Percentiles rank a stretch among this genome's conserved stretches.
Evolutionary conservation across 2,888 invertebrate species (phyloP).

Genomic region (Dicranocentrus wangi): DNA sequence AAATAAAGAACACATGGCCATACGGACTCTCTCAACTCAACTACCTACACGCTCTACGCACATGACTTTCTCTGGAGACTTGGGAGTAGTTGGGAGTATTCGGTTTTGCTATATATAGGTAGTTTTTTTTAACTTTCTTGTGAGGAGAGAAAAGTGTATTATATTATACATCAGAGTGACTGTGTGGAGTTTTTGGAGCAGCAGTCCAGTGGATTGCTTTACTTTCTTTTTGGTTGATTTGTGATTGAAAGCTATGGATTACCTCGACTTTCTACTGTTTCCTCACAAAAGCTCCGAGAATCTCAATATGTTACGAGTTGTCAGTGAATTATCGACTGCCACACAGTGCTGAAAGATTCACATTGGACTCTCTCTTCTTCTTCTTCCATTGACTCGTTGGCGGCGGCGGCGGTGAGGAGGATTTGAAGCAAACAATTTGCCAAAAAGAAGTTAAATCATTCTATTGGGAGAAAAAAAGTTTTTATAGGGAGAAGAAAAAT

Average conservation of each 20-base stretch:
- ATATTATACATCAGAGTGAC: no score
- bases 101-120: no score
- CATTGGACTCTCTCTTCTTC: slow-evolving; percentile 23
- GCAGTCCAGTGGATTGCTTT: no score
- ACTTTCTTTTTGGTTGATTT: slow-evolving; percentile 43
- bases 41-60: no score
- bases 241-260: slow-evolving; percentile 60
- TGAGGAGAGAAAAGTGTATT: no score
- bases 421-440: slow-evolving; percentile 56
- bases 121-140: no score
- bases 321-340: slow-evolving; percentile 58
- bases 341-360: slow-evolving; percentile 12
- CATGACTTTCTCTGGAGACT: no score
- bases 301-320: slow-evolving; percentile 62
- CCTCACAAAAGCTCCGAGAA: slow-evolving; percentile 24
- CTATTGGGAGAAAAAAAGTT: slow-evolving; percentile 51
- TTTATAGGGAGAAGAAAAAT: slow-evolving; percentile 12
- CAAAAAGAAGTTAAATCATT: slow-evolving; percentile 58
- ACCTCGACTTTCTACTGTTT: slow-evolving; percentile 2
- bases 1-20: no score
- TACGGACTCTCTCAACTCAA: no score
- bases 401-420: no score
- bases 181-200: no score
- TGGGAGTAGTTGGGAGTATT: no score
- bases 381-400: slow-evolving; percentile 10